A percentile compares a stretch with the other conserved stretches of the same genome.
phyloP scores from a whole-genome alignment of 2,888 invertebrate genomes.

The Thecocarcelia acutangulata region DNA sequence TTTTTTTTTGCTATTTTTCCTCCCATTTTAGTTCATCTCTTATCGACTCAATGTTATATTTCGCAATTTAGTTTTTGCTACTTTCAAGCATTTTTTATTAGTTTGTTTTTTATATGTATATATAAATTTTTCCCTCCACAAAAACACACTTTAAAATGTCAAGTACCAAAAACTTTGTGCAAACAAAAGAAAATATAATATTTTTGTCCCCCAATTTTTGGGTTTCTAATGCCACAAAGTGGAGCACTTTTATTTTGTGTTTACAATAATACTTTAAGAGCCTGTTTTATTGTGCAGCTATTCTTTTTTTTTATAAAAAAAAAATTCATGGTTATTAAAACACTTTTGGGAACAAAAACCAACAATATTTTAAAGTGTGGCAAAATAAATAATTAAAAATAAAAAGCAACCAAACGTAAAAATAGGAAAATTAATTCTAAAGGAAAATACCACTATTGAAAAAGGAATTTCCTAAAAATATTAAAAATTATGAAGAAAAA shows the following conservation, averaged over 20 bases:
- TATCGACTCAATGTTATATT: neutral
- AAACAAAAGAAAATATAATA: neutral
- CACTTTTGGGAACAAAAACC: neutral
- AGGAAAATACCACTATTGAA: too few species aligned
- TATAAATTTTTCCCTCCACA: too few species aligned
- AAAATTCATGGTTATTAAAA: conserved; percentile 10
- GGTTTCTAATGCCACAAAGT: conserved; percentile 40
- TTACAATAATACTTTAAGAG: neutral
- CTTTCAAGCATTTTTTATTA: conserved; percentile 27
- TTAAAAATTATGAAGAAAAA: too few species aligned
- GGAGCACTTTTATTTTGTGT: neutral
- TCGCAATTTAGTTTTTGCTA: conserved; percentile 24
- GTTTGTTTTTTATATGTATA: conserved; percentile 3
- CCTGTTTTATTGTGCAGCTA: neutral
- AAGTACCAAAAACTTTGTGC: conserved; percentile 11
- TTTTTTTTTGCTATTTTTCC: too few species aligned
- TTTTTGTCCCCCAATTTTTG: conserved; percentile 22
- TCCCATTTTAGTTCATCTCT: too few species aligned
- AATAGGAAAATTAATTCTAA: too few species aligned
- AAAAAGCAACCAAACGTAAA: neutral
- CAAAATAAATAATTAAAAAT: neutral
- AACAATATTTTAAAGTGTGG: neutral
- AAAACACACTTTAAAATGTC: conserved; percentile 21
- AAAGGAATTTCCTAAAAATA: too few species aligned
- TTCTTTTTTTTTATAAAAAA: too few species aligned